These are phyloP conservation scores for Scelioninae gen. 1 DNA, from an alignment of 2,888 invertebrate species.

Conservation along the genomic window DNA sequence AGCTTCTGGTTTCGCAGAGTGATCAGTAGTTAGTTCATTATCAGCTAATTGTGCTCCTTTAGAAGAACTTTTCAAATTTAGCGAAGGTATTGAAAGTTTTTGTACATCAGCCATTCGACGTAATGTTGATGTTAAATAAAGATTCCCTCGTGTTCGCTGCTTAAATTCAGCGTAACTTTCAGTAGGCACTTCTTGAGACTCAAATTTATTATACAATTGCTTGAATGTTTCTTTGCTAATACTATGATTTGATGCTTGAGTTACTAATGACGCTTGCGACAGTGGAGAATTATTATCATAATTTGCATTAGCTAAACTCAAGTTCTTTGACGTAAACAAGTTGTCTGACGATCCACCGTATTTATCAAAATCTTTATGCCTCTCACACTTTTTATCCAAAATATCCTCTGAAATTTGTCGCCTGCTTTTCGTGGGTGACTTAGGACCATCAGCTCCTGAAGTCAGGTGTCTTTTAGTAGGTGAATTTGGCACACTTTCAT, in stretches of 20 bases:
- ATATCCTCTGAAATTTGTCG: constrained; percentile 79
- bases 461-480: constrained; percentile 78
- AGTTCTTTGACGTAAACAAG: constrained; percentile 72
- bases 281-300: constrained; percentile 45
- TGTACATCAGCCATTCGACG: constrained; percentile 67
- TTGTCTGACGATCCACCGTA: constrained; percentile 81
- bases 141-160: constrained; percentile 76
- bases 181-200: constrained; percentile 77
- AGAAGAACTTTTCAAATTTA: constrained; percentile 46
- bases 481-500: constrained; percentile 78
- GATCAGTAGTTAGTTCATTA: constrained; percentile 31
- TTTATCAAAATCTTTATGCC: constrained; percentile 75
- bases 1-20: constrained; percentile 27
- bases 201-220: constrained; percentile 79
- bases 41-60: constrained; percentile 39
- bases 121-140: constrained; percentile 69
- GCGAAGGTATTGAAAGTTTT: constrained; percentile 38
- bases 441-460: constrained; percentile 26
- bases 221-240: constrained; percentile 77
- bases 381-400: constrained; percentile 75
- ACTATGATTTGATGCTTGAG: constrained; percentile 71
- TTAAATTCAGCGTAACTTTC: constrained; percentile 81
- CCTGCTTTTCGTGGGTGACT: constrained; percentile 59
- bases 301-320: constrained; percentile 27
- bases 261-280: constrained; percentile 68